Conservation (phyloP, 2,888 invertebrate species). For the Copidosoma aretas region DNA sequence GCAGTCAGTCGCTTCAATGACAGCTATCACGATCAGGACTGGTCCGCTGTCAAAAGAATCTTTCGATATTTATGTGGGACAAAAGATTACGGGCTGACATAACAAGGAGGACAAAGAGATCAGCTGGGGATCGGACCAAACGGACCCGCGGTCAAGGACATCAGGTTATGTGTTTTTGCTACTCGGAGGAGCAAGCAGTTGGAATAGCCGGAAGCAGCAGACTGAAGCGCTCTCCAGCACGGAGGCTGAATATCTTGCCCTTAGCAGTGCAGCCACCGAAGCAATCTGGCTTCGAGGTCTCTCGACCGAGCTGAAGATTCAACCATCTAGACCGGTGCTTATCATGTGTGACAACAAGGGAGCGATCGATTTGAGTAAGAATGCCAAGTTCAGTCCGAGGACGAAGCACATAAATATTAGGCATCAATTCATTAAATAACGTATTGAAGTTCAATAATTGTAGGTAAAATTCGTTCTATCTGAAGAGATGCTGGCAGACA, state of each 20-base stretch:
- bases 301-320: neutral
- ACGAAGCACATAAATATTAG: neutral
- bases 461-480: neutral
- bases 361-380: constrained; percentile 3
- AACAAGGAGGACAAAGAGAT: neutral
- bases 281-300: neutral
- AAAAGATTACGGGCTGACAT: too few species aligned
- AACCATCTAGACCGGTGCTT: neutral
- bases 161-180: neutral
- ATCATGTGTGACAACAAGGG: neutral
- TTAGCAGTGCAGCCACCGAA: neutral
- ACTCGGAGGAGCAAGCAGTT: neutral
- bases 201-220: neutral
- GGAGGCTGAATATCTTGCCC: too few species aligned
- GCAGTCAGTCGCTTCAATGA: neutral
- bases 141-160: neutral
- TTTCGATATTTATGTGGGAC: too few species aligned
- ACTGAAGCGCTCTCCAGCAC: neutral
- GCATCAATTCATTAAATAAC: constrained; percentile 4
- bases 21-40: neutral
- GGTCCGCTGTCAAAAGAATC: neutral
- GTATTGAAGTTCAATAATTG: neutral
- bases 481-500: neutral
- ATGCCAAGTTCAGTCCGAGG: neutral
- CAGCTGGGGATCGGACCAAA: neutral